Conservation (phyloP, 2,113 vertebrate genomes). For the Tichodroma muraria region DNA sequence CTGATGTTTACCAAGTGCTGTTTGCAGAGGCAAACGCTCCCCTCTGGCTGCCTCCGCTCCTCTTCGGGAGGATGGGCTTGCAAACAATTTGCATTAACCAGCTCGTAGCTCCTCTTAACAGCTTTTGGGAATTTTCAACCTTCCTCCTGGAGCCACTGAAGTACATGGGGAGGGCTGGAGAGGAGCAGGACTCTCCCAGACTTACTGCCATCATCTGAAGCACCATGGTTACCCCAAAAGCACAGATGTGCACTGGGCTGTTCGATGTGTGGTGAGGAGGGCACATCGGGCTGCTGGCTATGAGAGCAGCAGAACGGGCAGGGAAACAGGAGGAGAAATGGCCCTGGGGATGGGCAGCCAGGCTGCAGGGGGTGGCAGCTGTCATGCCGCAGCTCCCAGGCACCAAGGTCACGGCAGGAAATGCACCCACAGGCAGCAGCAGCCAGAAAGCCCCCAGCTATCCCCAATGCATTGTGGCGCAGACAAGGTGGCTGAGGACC, state of each 20-base stretch:
- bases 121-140: background rate
- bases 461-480: accelerated
- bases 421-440: background rate
- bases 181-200: background rate
- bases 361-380: background rate
- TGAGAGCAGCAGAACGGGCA: background rate
- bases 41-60: background rate
- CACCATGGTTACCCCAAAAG: accelerated
- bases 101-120: background rate
- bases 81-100: background rate
- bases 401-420: background rate
- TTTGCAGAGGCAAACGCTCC: background rate
- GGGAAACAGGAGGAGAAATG: background rate
- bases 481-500: background rate
- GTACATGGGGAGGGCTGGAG: background rate
- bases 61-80: background rate
- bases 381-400: background rate
- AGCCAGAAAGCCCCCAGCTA: background rate
- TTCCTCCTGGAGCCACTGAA: background rate
- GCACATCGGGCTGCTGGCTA: accelerated
- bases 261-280: background rate
- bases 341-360: background rate
- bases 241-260: accelerated
- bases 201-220: background rate
- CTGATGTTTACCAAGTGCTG: background rate